Percentiles rank a stretch among this genome's conserved stretches.
Evolutionary conservation across 2,888 invertebrate genomes (phyloP).

Genomic region (Crioceris asparagi): DNA sequence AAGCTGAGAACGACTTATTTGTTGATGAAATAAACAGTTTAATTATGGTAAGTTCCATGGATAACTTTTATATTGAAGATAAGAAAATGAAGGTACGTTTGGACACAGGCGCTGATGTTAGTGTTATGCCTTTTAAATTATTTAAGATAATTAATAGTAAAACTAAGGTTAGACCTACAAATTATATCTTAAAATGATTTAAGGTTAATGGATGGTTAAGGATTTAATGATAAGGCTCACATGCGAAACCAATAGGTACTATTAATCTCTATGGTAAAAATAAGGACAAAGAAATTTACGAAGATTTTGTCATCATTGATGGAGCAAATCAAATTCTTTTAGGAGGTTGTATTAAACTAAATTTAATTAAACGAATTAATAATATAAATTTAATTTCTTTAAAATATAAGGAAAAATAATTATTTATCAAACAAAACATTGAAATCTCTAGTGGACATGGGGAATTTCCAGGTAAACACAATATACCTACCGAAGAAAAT

Average conservation of each 20-base stretch:
- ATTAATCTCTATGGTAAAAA: constrained; percentile 11
- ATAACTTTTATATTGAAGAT: constrained; percentile 8
- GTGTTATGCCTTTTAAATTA: constrained; percentile 10
- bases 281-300: constrained; percentile 8
- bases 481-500: constrained; percentile 5
- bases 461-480: constrained; percentile 7
- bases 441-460: constrained; percentile 8
- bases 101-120: constrained; percentile 15
- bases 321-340: constrained; percentile 12
- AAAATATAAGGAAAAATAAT: constrained; percentile 4
- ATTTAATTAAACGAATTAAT: constrained; percentile 13
- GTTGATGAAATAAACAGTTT: not conserved
- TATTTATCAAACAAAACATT: constrained; percentile 6
- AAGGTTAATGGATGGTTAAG: constrained; percentile 5
- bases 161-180: constrained; percentile 11
- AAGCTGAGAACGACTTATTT: not conserved
- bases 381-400: constrained; percentile 1
- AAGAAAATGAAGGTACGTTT: constrained; percentile 11
- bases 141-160: constrained; percentile 12
- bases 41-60: not conserved
- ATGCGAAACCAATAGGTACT: constrained; percentile 12
- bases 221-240: too few species aligned
- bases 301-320: constrained; percentile 15
- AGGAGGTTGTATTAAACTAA: constrained; percentile 11
- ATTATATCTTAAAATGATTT: constrained; percentile 14